phyloP scores from a whole-genome alignment of 2,888 invertebrate species.

The Acanthopleura granulata region DNA sequence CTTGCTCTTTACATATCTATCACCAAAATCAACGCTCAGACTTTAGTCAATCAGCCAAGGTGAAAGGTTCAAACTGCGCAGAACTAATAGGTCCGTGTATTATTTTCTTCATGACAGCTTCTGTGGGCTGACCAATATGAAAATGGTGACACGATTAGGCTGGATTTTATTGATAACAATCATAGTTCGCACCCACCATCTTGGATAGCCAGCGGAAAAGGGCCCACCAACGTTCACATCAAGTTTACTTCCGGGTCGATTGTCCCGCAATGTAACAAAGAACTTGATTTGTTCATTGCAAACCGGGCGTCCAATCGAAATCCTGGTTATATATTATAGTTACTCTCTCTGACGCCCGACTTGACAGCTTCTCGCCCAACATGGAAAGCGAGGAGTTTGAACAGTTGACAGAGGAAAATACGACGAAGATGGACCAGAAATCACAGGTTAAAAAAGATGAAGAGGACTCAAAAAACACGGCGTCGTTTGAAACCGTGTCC shows the following conservation, averaged over 20 bases:
- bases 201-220: constrained; percentile 37
- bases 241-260: constrained; percentile 17
- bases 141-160: background rate
- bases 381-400: background rate
- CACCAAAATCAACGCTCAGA: too few species aligned
- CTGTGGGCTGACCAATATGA: background rate
- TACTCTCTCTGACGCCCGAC: background rate
- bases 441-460: background rate
- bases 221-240: constrained; percentile 26
- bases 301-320: background rate
- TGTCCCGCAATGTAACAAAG: background rate
- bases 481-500: background rate
- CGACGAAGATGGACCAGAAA: background rate
- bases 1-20: too few species aligned
- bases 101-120: too few species aligned
- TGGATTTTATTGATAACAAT: constrained; percentile 14
- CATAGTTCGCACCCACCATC: constrained; percentile 33
- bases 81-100: too few species aligned
- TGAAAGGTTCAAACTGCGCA: too few species aligned
- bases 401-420: background rate
- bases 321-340: background rate
- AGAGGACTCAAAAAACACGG: background rate
- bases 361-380: background rate
- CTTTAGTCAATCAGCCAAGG: too few species aligned
- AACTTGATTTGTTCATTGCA: background rate